Percentiles rank a stretch among this genome's conserved stretches.
Evolutionary conservation across 2,888 invertebrate genomes (phyloP).

Genomic region (Synergus umbraculus): DNA sequence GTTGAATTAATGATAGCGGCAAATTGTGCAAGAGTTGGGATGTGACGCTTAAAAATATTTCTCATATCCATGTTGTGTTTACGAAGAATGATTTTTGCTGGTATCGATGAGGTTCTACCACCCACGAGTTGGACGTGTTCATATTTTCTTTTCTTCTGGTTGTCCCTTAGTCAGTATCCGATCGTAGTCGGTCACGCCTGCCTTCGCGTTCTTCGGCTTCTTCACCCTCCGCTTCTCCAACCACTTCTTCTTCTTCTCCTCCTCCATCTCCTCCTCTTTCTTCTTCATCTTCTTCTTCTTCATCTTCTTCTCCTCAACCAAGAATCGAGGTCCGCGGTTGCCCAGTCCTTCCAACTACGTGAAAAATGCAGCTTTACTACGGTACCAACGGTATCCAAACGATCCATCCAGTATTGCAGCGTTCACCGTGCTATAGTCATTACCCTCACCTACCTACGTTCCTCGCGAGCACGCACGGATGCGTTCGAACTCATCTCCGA

Average conservation of each 20-base stretch:
- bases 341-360: slow-evolving; percentile 66
- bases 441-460: slow-evolving; percentile 48
- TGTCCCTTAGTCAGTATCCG: slow-evolving; percentile 46
- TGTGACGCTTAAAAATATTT: background rate
- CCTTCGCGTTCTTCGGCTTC: slow-evolving; percentile 35
- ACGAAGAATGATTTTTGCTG: background rate
- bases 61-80: background rate
- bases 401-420: slow-evolving; percentile 57
- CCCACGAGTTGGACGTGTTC: background rate
- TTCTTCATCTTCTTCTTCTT: slow-evolving; percentile 53
- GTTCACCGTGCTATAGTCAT: slow-evolving; percentile 52
- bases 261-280: slow-evolving; percentile 31
- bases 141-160: background rate
- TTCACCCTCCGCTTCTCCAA: slow-evolving; percentile 8
- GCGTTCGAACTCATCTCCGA: slow-evolving; percentile 43
- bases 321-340: slow-evolving; percentile 58
- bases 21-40: slow-evolving; percentile 20
- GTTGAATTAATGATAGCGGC: background rate
- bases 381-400: slow-evolving; percentile 66
- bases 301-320: slow-evolving; percentile 49
- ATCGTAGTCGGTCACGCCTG: slow-evolving; percentile 19
- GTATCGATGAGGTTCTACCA: background rate
- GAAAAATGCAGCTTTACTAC: slow-evolving; percentile 69
- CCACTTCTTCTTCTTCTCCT: slow-evolving; percentile 35
- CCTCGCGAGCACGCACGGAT: slow-evolving; percentile 51